Evolutionary conservation across 2,888 invertebrate genomes (phyloP).

Genomic region (Agonum fuliginosum): DNA sequence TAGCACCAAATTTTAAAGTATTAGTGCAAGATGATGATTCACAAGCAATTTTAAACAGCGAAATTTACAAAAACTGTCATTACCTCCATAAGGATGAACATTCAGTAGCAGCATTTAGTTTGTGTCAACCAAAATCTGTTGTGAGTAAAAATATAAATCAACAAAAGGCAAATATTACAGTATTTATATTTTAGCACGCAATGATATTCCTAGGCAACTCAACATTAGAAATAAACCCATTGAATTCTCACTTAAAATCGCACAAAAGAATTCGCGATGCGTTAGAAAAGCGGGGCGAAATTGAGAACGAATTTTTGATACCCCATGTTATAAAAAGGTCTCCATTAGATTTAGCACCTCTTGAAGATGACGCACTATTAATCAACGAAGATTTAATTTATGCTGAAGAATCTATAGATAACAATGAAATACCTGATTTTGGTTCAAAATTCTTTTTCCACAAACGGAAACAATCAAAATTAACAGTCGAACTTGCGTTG

Average conservation of each 20-base stretch:
- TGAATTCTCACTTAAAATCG: constrained; percentile 71
- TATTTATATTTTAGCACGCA: constrained; percentile 76
- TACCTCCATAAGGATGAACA: constrained; percentile 78
- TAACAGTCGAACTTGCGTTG: constrained; percentile 82
- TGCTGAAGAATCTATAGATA: constrained; percentile 44
- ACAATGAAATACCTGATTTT: constrained; percentile 53
- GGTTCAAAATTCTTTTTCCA: constrained; percentile 51
- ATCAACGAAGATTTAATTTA: constrained; percentile 61
- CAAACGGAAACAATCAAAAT: constrained; percentile 51
- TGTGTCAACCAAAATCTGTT: constrained; percentile 79
- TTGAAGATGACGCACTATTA: constrained; percentile 70
- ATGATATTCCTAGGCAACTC: constrained; percentile 80
- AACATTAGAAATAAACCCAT: constrained; percentile 82
- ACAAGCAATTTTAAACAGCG: constrained; percentile 67
- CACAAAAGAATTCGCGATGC: constrained; percentile 71
- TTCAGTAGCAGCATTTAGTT: constrained; percentile 80
- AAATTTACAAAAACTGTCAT: constrained; percentile 75
- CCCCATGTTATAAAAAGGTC: constrained; percentile 79
- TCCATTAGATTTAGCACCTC: constrained; percentile 70
- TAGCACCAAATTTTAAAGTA: constrained; percentile 78
- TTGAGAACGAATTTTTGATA: constrained; percentile 65
- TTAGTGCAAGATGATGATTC: constrained; percentile 74
- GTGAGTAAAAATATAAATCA: constrained; percentile 72
- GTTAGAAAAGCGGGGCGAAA: constrained; percentile 69
- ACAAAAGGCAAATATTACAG: neutral